Conservation (phyloP, 2,797 vertebrate species). For the Enteromius viviparus region DNA sequence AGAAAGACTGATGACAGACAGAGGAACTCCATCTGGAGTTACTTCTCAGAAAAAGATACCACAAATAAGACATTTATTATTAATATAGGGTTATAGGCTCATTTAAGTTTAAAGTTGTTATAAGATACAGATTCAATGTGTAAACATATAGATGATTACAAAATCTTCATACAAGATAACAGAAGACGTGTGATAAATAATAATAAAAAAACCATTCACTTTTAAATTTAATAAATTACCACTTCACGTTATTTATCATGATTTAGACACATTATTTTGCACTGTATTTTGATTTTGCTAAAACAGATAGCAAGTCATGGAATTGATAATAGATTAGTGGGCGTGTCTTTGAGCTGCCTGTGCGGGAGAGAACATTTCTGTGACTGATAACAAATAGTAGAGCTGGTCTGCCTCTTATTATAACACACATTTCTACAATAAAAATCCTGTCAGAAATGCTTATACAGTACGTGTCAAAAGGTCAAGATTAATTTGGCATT, state of each 20-base stretch:
- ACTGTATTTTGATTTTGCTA: not conserved
- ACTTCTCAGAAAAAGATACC: not conserved
- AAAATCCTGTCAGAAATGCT: not conserved
- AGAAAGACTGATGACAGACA: not conserved
- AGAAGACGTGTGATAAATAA: not conserved
- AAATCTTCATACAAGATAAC: not conserved
- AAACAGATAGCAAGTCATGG: not conserved
- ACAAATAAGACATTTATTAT: not conserved
- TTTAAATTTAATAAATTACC: not conserved
- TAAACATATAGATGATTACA: not conserved
- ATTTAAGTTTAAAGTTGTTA: not conserved
- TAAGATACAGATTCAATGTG: not conserved
- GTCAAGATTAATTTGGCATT: not conserved
- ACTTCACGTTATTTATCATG: not conserved
- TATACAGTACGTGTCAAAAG: not conserved
- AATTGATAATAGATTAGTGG: not conserved
- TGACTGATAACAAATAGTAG: not conserved
- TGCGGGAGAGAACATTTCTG: not conserved
- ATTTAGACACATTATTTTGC: not conserved
- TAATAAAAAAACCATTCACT: not conserved
- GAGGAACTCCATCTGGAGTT: not conserved
- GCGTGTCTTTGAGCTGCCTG: not conserved
- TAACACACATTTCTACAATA: not conserved
- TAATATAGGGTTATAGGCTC: not conserved
- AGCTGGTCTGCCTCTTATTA: not conserved